phyloP scores from a whole-genome alignment of 2,888 invertebrate species.

The Polyploca ridens region DNA sequence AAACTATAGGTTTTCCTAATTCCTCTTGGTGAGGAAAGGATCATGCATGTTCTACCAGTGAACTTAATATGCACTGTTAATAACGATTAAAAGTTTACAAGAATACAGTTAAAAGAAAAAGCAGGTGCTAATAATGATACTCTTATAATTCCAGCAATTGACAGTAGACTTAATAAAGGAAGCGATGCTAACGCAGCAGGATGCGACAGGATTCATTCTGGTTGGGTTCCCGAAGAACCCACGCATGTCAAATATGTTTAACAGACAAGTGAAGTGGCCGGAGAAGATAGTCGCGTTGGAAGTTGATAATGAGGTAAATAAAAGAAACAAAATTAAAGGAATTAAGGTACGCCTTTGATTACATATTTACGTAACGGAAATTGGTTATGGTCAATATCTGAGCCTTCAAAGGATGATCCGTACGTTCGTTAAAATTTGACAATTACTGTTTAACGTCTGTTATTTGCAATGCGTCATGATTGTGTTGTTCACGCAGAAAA shows the following conservation, averaged over 20 bases:
- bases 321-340: not conserved
- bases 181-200: constrained; percentile 75
- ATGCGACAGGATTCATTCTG: constrained; percentile 80
- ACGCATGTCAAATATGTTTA: constrained; percentile 77
- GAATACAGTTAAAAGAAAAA: not conserved
- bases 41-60: not conserved
- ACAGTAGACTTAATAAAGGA: constrained; percentile 84
- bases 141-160: constrained; percentile 68
- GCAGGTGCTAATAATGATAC: not conserved
- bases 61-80: not conserved
- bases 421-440: too few relatives aligned
- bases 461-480: too few relatives aligned
- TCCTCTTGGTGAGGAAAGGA: too few relatives aligned
- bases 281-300: constrained; percentile 78
- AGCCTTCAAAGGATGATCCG: too few relatives aligned
- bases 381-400: not conserved
- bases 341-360: too few relatives aligned
- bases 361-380: too few relatives aligned
- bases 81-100: not conserved
- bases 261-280: constrained; percentile 78
- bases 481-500: too few relatives aligned
- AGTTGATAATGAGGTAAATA: constrained; percentile 74
- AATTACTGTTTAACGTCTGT: too few relatives aligned
- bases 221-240: constrained; percentile 84
- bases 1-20: not conserved